Base-by-base conservation (phyloP, 2,888 invertebrate species). In the Diaprepes abbreviatus region DNA sequence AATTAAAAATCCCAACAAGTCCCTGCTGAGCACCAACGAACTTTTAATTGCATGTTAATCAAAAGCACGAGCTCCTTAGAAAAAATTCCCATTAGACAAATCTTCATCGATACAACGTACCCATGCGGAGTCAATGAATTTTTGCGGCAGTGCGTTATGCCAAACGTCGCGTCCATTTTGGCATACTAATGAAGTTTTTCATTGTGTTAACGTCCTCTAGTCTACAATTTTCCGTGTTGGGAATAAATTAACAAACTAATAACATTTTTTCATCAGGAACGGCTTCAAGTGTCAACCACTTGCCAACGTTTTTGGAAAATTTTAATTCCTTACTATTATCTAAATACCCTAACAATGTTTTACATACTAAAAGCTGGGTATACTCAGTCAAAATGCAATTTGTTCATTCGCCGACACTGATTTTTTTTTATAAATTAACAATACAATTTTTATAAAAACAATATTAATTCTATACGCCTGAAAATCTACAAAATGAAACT, bases 191-290 rank as follows among this genome's bases (percentile, higher is more conserved):
- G 31, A 64, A 54, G 10, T 19, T 59, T 48, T 60, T 28, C 40
- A 24, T 33, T 57, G 58, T 58, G 66, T 66, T 54, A 66, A 58
- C 38, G 66, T 48, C 45, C 66, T 24, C 54, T 58, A 7, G 66
- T 58, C 57, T 58, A 45, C 60, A 12, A 60, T 58, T 58, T 48
- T 43, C 45, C 66, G 66, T 66, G 66, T 48, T 16, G 33, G 7
- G 66, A 66, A 66, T 66, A 58, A 16, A 54, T 54, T 31, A 33
- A 33, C 31, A 31, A 48, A 16, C 40, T 55, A 31, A 64, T 63
- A 52, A 24, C 5, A 5, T 24, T 24, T 24, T n/a, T 24, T 24
- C 3, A 24, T 24, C 24, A 24, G 24, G 5, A 5, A 24, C 24
- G 24, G 24, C 24, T 24, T n/a, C n/a, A n/a, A n/a, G n/a, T n/a